Conservation (phyloP, 2,113 vertebrate species). For the Amphilophus citrinellus region DNA sequence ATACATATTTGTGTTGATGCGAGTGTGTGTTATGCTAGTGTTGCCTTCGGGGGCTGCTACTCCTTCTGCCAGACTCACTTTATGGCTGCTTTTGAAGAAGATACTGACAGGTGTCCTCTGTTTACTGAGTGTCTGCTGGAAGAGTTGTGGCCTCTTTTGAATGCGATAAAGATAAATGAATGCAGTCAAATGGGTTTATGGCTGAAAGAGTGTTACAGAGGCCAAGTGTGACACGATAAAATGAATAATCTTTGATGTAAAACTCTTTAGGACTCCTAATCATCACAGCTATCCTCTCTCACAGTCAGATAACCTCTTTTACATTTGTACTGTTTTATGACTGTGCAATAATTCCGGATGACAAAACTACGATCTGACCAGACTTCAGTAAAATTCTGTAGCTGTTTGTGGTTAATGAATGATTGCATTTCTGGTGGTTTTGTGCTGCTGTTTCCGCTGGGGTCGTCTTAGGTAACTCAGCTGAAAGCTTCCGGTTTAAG, state of each 20-base stretch:
- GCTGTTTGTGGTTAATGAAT: background rate
- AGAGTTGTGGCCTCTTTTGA: constrained; percentile 15
- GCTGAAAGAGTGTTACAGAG: background rate
- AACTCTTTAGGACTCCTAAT: background rate
- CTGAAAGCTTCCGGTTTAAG: background rate
- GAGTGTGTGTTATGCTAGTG: background rate
- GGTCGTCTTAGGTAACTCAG: background rate
- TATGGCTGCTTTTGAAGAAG: background rate
- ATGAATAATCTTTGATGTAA: background rate
- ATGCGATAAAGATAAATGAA: constrained; percentile 4
- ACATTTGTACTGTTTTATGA: background rate
- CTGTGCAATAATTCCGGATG: background rate
- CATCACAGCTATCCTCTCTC: background rate
- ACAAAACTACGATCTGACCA: background rate
- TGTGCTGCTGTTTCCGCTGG: background rate
- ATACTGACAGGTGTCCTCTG: background rate
- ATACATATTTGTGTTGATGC: background rate
- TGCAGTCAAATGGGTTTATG: background rate
- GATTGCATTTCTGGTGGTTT: background rate
- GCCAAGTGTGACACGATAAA: background rate
- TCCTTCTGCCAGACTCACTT: background rate
- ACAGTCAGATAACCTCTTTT: background rate
- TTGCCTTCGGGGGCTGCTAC: constrained; percentile 10
- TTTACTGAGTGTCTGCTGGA: background rate
- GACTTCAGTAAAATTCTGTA: background rate